Percentiles rank a stretch among this genome's conserved stretches.
Evolutionary conservation across 37 sponge, comb jelly and placozoan genomes (phyloP).

Genomic region (Spongilla lacustris): DNA sequence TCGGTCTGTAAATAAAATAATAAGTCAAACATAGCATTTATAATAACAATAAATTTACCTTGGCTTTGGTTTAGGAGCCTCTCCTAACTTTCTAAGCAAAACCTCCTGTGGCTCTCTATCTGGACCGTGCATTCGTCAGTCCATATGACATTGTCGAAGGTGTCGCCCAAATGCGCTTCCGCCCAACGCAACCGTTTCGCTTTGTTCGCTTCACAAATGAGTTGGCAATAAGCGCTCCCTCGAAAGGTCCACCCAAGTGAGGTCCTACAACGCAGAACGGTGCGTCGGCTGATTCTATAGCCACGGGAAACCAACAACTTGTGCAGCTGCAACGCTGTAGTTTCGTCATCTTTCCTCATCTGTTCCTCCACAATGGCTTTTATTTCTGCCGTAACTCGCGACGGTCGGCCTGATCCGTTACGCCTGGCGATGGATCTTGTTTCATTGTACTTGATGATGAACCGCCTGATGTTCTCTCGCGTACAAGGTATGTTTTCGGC

Average conservation of each 20-base stretch:
- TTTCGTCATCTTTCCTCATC: conserved; percentile 30
- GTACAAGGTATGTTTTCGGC: background rate
- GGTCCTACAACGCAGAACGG: conserved; percentile 11
- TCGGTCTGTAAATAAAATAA: conserved; percentile 6
- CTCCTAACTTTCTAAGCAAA: no score
- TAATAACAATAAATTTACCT: no score
- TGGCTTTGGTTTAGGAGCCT: no score
- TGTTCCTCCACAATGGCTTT: conserved; percentile 25
- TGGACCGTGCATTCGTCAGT: no score
- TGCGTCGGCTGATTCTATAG: conserved; percentile 2
- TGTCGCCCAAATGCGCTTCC: background rate
- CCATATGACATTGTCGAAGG: conserved; percentile 35
- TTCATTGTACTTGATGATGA: background rate
- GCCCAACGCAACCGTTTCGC: conserved; percentile 29
- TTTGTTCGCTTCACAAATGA: conserved; percentile 35
- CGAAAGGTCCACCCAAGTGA: conserved; percentile 45
- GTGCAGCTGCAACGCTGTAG: conserved; percentile 28
- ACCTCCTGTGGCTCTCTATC: no score
- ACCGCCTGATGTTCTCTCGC: background rate
- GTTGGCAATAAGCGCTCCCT: conserved; percentile 29
- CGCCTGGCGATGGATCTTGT: background rate
- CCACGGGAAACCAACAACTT: conserved; percentile 9
- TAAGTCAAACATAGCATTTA: no score
- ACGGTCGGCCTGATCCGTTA: conserved; percentile 16
- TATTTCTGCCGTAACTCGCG: conserved; percentile 16